Base-by-base conservation (phyloP, 1,140 invertebrate species). In the Drosophila melanica region DNA sequence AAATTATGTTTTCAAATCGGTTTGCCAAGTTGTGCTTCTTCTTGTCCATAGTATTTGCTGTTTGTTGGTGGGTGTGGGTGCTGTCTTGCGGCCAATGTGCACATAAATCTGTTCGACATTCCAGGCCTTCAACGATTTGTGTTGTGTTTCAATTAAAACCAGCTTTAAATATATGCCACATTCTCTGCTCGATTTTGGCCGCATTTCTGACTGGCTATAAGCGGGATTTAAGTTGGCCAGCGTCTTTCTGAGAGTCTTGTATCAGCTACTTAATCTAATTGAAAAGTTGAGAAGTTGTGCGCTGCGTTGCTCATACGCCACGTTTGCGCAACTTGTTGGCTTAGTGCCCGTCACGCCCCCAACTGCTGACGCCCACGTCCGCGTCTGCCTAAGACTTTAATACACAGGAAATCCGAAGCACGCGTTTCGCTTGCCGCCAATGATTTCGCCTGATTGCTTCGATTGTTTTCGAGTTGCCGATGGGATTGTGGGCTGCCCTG, bases 391-490 rank as follows among this genome's bases (percentile, higher is more conserved):
- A 64, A 69, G 67, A 71, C 79, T 67, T 81, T 87, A 77, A 87
- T 81, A 66, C 82, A 77, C 67, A 75, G 64, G 41, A 87, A 87
- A 81, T 87, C 82, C 82, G 27, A 30, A 57, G 74, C 73, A 79
- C 69, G 73, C 76, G 66, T 77, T 68, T 44, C 77, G 44, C 23
- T 44, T 14, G 55, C 54, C 63, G 79, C 66, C 82, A 69, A 81
- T 79, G 84, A 87, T 80, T 87, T 89, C 77, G 79, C 63, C 65
- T 89, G 84, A 89, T 87, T 87, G 84, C 79, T 82, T 87, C 84
- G 79, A 87, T 87, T 87, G 84, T 87, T 89, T 87, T 86, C 82
- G 67, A 67, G 74, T 74, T 72, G 62, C 45, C 60, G 20, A 39
- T 27, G 45, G 47, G 64, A 64, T 60, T 58, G 79, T 2, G 18